These are phyloP conservation scores for Bruchidius siliquastri DNA, from an alignment of 2,888 invertebrate genomes.

Conservation along the genomic window DNA sequence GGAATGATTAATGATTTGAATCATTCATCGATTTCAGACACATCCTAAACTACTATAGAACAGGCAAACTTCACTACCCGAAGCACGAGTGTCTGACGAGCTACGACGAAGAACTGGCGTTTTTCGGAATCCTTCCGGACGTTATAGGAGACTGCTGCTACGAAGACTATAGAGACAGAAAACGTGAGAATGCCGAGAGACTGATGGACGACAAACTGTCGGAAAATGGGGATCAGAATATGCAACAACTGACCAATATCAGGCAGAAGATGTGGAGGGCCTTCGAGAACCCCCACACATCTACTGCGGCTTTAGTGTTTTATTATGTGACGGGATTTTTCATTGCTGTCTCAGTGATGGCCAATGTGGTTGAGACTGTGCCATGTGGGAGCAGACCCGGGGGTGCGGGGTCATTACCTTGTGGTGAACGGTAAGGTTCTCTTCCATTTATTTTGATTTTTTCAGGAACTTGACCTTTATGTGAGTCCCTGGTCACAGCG, in stretches of 20 bases:
- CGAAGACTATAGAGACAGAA: slow-evolving; percentile 98
- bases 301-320: slow-evolving; percentile 98
- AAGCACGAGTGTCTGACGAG: slow-evolving; percentile 98
- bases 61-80: slow-evolving; percentile 98
- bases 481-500: too few relatives aligned
- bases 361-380: slow-evolving; percentile 97
- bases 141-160: slow-evolving; percentile 99
- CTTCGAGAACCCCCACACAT: slow-evolving; percentile 98
- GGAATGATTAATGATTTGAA: too few relatives aligned
- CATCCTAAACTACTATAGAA: slow-evolving; percentile 97
- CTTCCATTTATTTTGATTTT: not conserved
- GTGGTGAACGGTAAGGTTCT: slow-evolving; percentile 72
- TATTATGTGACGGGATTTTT: slow-evolving; percentile 99
- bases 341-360: slow-evolving; percentile 98
- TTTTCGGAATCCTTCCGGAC: slow-evolving; percentile 96
- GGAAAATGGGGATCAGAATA: slow-evolving; percentile 85
- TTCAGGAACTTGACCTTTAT: too few relatives aligned
- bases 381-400: slow-evolving; percentile 88
- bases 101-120: slow-evolving; percentile 98
- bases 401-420: slow-evolving; percentile 82
- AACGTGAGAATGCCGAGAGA: slow-evolving; percentile 97
- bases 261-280: slow-evolving; percentile 99
- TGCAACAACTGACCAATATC: slow-evolving; percentile 82
- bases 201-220: slow-evolving; percentile 95
- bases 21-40: slow-evolving; percentile 56